Evolutionary conservation across 2,888 invertebrate genomes (phyloP).

Genomic region (Monochamus alternatus): DNA sequence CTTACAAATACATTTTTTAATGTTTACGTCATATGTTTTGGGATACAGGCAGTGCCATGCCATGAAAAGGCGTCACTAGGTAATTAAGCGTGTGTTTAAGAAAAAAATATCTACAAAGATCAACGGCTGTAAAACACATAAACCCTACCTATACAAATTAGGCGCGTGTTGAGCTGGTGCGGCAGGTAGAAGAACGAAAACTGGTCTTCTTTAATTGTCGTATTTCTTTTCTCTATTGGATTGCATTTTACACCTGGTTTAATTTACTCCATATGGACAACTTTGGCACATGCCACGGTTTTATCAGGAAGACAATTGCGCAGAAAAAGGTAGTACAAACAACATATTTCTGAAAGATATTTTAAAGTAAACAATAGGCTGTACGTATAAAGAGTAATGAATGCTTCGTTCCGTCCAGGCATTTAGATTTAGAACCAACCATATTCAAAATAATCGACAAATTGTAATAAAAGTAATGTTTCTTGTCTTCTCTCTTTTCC

Average conservation of each 20-base stretch:
- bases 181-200: background rate
- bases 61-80: conserved; percentile 14
- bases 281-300: background rate
- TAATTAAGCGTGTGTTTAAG: conserved; percentile 15
- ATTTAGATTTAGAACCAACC: too few relatives aligned
- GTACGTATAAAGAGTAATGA: too few relatives aligned
- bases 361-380: background rate
- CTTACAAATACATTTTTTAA: too few relatives aligned
- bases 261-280: conserved; percentile 12
- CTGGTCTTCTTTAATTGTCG: conserved; percentile 10
- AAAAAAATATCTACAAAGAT: conserved; percentile 8
- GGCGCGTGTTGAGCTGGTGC: background rate
- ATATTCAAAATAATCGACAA: too few relatives aligned
- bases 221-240: conserved; percentile 1
- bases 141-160: conserved; percentile 12
- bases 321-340: too few relatives aligned
- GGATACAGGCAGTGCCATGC: background rate
- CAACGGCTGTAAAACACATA: background rate
- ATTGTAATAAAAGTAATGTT: too few relatives aligned
- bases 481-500: too few relatives aligned
- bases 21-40: too few relatives aligned
- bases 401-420: too few relatives aligned
- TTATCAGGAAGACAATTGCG: too few relatives aligned
- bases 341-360: background rate
- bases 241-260: conserved; percentile 8